phyloP scores from a whole-genome alignment of 2,797 vertebrate genomes.

The Nannoperca obscura region DNA sequence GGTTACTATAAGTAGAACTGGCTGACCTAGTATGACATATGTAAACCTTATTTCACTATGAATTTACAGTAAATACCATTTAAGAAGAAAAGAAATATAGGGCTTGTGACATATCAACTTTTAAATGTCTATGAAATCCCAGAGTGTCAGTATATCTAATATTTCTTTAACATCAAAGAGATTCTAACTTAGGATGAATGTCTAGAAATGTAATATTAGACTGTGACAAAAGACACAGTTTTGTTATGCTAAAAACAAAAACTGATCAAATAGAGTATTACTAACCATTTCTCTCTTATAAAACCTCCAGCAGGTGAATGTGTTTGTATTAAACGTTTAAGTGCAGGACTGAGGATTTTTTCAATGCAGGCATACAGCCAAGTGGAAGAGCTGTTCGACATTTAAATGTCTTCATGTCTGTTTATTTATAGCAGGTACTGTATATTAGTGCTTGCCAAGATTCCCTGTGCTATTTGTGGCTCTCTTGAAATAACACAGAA shows the following conservation, averaged over 20 bases:
- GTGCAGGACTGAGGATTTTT: conserved; percentile 37
- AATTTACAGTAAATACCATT: neutral
- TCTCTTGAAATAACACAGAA: conserved; percentile 66
- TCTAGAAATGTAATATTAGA: conserved; percentile 28
- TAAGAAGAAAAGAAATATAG: conserved; percentile 20
- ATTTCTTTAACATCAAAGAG: conserved; percentile 7
- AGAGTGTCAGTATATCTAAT: conserved; percentile 6
- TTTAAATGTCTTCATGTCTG: conserved; percentile 63
- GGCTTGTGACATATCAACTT: neutral
- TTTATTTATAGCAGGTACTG: conserved; percentile 72
- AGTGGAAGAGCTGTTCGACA: conserved; percentile 59
- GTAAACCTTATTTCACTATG: conserved; percentile 4
- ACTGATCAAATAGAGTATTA: conserved; percentile 18
- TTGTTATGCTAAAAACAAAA: conserved; percentile 25
- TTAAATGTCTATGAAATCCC: conserved; percentile 35
- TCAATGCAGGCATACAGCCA: conserved; percentile 62
- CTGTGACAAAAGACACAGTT: conserved; percentile 2
- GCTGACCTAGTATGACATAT: neutral
- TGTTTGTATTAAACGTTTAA: conserved; percentile 57
- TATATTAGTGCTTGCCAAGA: conserved; percentile 68
- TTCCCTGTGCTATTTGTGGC: conserved; percentile 70
- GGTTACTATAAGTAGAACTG: neutral
- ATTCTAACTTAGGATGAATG: neutral
- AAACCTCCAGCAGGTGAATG: conserved; percentile 60
- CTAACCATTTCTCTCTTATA: conserved; percentile 13